Base-by-base conservation (phyloP, 2,113 vertebrate species). In the Cyprinus carpio region DNA sequence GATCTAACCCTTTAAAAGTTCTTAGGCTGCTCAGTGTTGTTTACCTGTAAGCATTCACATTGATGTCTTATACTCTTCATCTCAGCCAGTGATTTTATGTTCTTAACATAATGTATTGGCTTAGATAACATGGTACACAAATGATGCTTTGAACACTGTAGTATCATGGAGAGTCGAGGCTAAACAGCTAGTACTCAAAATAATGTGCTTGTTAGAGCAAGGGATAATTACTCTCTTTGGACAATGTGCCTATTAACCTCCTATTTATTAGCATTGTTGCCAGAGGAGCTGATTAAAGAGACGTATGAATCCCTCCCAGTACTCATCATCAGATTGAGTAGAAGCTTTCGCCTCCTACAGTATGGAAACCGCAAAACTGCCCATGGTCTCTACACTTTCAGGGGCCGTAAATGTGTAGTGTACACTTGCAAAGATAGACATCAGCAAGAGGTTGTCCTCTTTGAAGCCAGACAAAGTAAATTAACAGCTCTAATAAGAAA, bases 401-500 rank as follows among this genome's bases (percentile, higher is more conserved):
- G 6, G 3, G 15, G 34, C 29, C 51, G 7, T 58, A 46, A 37
- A 72, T 37, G 13, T 40, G 27, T 29, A 80, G 31, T 29, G 9
- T n/a, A 62, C 54, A 69, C 76, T 80, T 64, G 51, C 76, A 29
- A 71, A 43, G 12, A 81, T 72, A 79, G 29, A 81, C 16, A 9
- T 51, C 11, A 64, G 81, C 83, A 31, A 20, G 54, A 89, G 81
- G 79, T 40, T 34, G 54, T 74, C 18, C 82, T 54, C 72, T 81
- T 60, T 75, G 69, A 37, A 37, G 77, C 23, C 31, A 34, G 75
- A 84, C 83, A 87, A 82, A 80, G 60, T 78, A 81, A 86, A 79
- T 82, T 74, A 85, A 84, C 78, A 34, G 56, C 71, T 87, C 87
- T 86, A 88, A 88, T 90, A 74, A 74, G 84, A 78, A 91, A 87